Evolutionary conservation across 2,797 vertebrate species (phyloP).

Genomic region (Trematomus bernacchii): DNA sequence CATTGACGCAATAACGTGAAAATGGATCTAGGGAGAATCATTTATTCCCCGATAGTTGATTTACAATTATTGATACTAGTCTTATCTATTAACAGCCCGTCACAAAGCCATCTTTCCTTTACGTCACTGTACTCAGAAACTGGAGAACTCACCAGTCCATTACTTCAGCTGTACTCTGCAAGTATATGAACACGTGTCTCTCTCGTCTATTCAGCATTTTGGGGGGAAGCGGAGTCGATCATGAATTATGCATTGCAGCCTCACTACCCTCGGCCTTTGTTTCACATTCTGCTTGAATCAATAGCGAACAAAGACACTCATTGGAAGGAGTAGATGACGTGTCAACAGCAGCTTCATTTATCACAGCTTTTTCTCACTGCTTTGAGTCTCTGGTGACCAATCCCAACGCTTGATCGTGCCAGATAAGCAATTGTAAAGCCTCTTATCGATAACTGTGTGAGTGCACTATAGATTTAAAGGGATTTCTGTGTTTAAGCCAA

Average conservation of each 20-base stretch:
- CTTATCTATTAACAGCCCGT: neutral
- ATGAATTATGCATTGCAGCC: conserved; percentile 63
- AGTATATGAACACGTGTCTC: conserved; percentile 12
- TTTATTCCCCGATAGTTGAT: neutral
- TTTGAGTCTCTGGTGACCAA: conserved; percentile 22
- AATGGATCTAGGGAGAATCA: neutral
- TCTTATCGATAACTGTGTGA: neutral
- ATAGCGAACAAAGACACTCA: conserved; percentile 55
- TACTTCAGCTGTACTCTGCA: neutral
- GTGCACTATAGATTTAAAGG: neutral
- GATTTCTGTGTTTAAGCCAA: conserved; percentile 9
- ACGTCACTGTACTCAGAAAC: neutral
- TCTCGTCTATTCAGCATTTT: conserved; percentile 17
- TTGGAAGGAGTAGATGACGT: conserved; percentile 15
- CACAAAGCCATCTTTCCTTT: neutral
- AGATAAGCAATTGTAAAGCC: conserved; percentile 6
- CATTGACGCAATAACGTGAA: neutral
- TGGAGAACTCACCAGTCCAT: neutral
- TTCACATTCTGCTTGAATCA: conserved; percentile 54
- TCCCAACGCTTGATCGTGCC: neutral
- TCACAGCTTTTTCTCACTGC: conserved; percentile 8
- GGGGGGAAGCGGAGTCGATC: conserved; percentile 22
- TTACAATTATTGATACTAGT: neutral
- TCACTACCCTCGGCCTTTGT: conserved; percentile 37
- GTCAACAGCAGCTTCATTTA: conserved; percentile 28